These are phyloP conservation scores for Pristiophorus japonicus DNA, from an alignment of 2,113 vertebrate species.

Conservation along the genomic window DNA sequence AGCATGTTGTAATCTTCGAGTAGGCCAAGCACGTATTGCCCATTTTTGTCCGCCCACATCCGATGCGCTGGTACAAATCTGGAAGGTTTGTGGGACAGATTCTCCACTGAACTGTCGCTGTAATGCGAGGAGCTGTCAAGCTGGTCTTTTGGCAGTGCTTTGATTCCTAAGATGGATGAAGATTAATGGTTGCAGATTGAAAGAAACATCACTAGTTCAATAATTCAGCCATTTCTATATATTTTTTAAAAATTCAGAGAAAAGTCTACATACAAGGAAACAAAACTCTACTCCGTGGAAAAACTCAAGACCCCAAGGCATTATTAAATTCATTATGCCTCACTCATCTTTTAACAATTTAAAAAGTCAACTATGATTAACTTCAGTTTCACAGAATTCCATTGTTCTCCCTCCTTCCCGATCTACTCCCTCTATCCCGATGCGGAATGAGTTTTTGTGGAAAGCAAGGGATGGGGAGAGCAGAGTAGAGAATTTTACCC, in stretches of 20 bases:
- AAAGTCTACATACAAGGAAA: background rate
- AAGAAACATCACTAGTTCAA: no score
- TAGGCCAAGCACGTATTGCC: slow-evolving; percentile 72
- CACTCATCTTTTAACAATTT: background rate
- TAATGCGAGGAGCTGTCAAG: slow-evolving; percentile 49
- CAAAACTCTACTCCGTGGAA: background rate
- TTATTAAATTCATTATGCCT: background rate
- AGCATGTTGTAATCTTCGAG: slow-evolving; percentile 79
- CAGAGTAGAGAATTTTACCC: background rate
- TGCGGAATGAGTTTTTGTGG: background rate
- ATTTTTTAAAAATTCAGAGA: no score
- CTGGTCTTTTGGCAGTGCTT: slow-evolving; percentile 39
- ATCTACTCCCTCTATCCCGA: background rate
- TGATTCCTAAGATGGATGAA: slow-evolving; percentile 39
- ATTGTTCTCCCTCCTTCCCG: background rate
- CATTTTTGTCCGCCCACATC: slow-evolving; percentile 69
- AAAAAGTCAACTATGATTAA: background rate
- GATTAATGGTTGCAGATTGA: fast-evolving
- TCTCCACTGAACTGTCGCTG: slow-evolving; percentile 57
- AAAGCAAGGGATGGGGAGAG: background rate
- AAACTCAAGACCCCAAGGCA: background rate
- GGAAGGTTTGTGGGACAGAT: slow-evolving; percentile 47
- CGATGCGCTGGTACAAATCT: slow-evolving; percentile 62
- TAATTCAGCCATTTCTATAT: no score
- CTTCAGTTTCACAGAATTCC: background rate